Conservation (phyloP, 2,888 invertebrate species). For the Sipunculus nudus region DNA sequence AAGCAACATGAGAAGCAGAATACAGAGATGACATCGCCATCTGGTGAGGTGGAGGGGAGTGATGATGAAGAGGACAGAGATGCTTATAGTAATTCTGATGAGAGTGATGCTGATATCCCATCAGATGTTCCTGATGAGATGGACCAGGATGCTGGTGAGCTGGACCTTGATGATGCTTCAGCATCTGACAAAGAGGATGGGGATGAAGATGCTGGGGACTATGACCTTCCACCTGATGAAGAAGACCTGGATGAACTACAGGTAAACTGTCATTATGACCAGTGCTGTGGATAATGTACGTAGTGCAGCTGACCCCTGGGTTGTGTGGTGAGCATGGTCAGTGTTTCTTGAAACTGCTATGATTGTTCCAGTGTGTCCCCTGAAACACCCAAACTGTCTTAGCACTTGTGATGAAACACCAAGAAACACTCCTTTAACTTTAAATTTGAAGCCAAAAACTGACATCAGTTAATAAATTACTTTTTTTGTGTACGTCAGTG, state of each 20-base stretch:
- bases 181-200: constrained; percentile 21
- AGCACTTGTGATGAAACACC: too few relatives aligned
- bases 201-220: constrained; percentile 7
- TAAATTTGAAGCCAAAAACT: too few relatives aligned
- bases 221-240: constrained; percentile 6
- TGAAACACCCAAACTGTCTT: too few relatives aligned
- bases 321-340: too few relatives aligned
- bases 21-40: background rate
- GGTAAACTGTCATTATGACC: too few relatives aligned
- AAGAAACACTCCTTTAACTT: too few relatives aligned
- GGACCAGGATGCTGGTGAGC: constrained; percentile 1
- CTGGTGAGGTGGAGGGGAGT: background rate
- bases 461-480: too few relatives aligned
- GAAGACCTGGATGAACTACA: constrained; percentile 4
- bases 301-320: too few relatives aligned
- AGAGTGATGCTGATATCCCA: constrained; percentile 27
- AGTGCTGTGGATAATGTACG: too few relatives aligned
- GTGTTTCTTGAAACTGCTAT: too few relatives aligned
- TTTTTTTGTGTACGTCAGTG: too few relatives aligned
- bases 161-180: constrained; percentile 1
- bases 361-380: too few relatives aligned
- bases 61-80: constrained; percentile 58
- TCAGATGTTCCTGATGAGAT: constrained; percentile 20
- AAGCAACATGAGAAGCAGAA: constrained; percentile 65
- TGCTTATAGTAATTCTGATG: constrained; percentile 25